phyloP scores from a whole-genome alignment of 2,888 invertebrate species.

The Campoletis raptor region DNA sequence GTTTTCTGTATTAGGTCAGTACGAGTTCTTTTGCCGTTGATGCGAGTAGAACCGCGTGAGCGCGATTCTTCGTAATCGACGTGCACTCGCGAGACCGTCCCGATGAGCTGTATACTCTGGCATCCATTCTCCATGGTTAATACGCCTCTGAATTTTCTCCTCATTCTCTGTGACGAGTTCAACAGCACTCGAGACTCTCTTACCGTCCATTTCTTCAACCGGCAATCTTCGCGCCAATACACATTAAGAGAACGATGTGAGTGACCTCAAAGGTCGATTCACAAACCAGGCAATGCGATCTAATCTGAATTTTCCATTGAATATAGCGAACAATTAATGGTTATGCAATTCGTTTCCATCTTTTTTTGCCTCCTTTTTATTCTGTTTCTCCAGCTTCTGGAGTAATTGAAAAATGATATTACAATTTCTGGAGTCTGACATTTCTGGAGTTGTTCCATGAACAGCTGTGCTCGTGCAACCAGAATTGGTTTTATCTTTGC shows the following conservation, averaged over 20 bases:
- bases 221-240: slow-evolving; percentile 36
- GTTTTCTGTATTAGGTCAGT: slow-evolving; percentile 83
- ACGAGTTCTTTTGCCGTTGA: slow-evolving; percentile 77
- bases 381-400: neutral
- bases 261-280: slow-evolving; percentile 78
- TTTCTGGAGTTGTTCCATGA: neutral
- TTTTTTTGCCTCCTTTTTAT: neutral
- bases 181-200: slow-evolving; percentile 51
- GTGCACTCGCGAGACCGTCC: slow-evolving; percentile 61
- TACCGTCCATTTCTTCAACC: slow-evolving; percentile 2
- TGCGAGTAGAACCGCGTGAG: slow-evolving; percentile 41
- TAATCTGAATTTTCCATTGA: neutral
- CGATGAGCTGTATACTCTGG: slow-evolving; percentile 70
- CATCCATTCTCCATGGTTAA: slow-evolving; percentile 56
- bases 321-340: neutral
- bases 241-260: slow-evolving; percentile 74
- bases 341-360: neutral
- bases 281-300: slow-evolving; percentile 42
- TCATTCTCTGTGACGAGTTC: slow-evolving; percentile 51
- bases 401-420: slow-evolving; percentile 16
- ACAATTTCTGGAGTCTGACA: slow-evolving; percentile 11
- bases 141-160: slow-evolving; percentile 38
- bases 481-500: slow-evolving; percentile 59
- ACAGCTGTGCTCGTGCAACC: slow-evolving; percentile 43
- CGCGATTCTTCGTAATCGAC: slow-evolving; percentile 77